A percentile compares a stretch with the other conserved stretches of the same genome.
phyloP scores from a whole-genome alignment of 2,888 invertebrate genomes.

The Stenotaenia linearis region DNA sequence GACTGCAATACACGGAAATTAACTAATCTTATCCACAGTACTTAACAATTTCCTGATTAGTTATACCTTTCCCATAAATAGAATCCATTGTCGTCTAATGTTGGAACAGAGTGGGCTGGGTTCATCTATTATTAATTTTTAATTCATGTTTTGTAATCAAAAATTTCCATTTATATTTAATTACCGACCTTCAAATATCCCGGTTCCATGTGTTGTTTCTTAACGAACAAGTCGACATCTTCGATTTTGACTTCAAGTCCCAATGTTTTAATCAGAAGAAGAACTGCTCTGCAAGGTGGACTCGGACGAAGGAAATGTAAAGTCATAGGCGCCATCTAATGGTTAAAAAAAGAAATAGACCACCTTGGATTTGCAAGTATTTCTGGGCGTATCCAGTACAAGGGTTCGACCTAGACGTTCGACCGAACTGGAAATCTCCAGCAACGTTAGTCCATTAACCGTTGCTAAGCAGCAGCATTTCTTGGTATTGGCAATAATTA shows the following conservation, averaged over 20 bases:
- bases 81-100: conserved; percentile 26
- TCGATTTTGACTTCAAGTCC: background rate
- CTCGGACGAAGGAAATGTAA: background rate
- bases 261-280: background rate
- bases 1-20: conserved; percentile 22
- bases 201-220: conserved; percentile 17
- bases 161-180: background rate
- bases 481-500: no score
- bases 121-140: conserved; percentile 2
- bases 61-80: conserved; percentile 28
- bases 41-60: background rate
- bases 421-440: no score
- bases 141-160: background rate
- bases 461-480: no score
- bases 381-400: no score
- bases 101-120: conserved; percentile 5
- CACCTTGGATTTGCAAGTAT: no score
- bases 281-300: conserved; percentile 19
- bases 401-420: no score
- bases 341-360: background rate
- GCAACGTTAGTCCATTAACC: no score
- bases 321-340: conserved; percentile 26
- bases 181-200: background rate
- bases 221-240: conserved; percentile 1
- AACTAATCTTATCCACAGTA: background rate